phyloP scores from a whole-genome alignment of 2,113 vertebrate species.

The Poecile atricapillus region DNA sequence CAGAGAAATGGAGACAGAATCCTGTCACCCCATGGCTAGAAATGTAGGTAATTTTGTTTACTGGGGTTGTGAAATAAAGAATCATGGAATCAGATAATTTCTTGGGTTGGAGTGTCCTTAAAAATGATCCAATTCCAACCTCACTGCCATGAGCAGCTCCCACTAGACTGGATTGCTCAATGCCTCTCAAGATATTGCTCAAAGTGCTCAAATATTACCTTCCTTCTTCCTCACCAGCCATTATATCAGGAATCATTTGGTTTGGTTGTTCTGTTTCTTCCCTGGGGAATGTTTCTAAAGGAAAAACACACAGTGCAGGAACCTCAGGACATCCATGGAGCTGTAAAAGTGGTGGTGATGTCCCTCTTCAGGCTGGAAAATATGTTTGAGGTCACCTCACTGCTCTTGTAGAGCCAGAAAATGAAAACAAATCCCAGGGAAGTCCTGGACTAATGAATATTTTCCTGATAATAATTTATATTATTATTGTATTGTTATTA shows the following conservation, averaged over 20 bases:
- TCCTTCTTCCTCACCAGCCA: neutral
- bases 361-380: neutral
- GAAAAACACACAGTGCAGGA: neutral
- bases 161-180: neutral
- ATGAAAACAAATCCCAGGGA: neutral
- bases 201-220: neutral
- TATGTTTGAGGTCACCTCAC: neutral
- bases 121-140: neutral
- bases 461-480: neutral
- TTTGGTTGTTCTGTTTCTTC: neutral
- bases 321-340: fast-evolving
- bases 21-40: neutral
- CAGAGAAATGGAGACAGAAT: neutral
- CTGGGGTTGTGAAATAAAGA: neutral
- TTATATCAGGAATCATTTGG: neutral
- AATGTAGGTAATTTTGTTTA: neutral
- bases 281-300: neutral
- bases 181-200: neutral
- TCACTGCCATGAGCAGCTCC: neutral
- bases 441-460: neutral
- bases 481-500: neutral
- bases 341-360: neutral
- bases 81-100: neutral
- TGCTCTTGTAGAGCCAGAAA: neutral
- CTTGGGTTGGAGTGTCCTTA: neutral